Base-by-base conservation (phyloP, 2,888 invertebrate species). In the Ecliptopera silaceata region DNA sequence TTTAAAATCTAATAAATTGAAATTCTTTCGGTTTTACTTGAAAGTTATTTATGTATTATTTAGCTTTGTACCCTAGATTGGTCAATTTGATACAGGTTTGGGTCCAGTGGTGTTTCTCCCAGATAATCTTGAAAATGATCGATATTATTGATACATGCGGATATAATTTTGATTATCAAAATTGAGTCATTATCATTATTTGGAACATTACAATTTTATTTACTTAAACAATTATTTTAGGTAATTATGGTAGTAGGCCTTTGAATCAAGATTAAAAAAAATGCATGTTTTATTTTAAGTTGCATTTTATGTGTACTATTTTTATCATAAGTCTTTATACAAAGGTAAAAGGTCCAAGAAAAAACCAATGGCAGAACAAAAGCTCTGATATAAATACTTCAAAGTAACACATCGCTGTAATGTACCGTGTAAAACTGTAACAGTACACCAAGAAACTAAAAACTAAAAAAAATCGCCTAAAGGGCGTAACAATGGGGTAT, bases 401-500 rank as follows among this genome's bases (percentile, higher is more conserved):
- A 57, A 57, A 51, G 44, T 31, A 17, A 6, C 17, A 42, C 12
- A 18, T 34, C 36, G 6, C 34, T 42, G 82, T 83, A 88, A 86
- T 66, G 67, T 77, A 74, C 70, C 85, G 75, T 85, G 84, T 78
- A 84, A 75, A 79, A 78, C 73, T 88, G 89, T 90, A 90, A 90
- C 82, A 80, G 78, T 85, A 89, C 74, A 83, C 87, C 77, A 63
- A 47, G 41, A 42, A 13, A 41, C 29, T 32, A 29, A 47, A 46
- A 42, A 44, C 44, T 41, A 53, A 53, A 64, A 61, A 62, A 61
- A 58, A 34, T 4, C 53, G 31, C 3, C 54, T 84, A 86, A 88
- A 82, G 83, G 79, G 86, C 87, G 81, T 83, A 80, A 90, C 90
- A 90, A 90, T 88, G 82, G 88, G 75, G 78, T 79, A 82, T 88